Conservation (phyloP, 2,113 vertebrate genomes). For the Sardina pilchardus region DNA sequence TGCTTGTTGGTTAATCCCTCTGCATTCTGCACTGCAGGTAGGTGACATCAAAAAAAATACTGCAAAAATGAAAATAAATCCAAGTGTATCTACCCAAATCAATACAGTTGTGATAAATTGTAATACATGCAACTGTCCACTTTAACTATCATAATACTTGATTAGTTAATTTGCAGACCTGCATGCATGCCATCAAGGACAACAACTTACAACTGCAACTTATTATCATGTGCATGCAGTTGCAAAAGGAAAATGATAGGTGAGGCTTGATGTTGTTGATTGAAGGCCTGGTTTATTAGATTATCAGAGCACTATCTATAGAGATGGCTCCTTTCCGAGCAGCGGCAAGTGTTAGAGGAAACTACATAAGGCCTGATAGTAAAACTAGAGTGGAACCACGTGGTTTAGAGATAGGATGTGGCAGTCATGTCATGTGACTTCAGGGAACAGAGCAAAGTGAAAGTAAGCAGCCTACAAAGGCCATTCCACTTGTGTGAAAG, state of each 20-base stretch:
- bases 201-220: too few relatives aligned
- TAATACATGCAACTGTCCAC: too few relatives aligned
- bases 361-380: not conserved
- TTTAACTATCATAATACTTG: too few relatives aligned
- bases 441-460: constrained; percentile 24
- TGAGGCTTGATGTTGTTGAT: not conserved
- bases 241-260: not conserved
- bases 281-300: not conserved
- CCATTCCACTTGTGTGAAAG: not conserved
- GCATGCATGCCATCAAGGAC: too few relatives aligned
- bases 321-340: not conserved
- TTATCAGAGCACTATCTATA: not conserved
- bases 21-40: not conserved
- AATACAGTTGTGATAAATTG: not conserved
- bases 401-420: not conserved
- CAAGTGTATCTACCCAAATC: not conserved
- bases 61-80: not conserved
- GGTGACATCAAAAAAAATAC: not conserved
- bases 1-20: not conserved
- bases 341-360: constrained; percentile 17
- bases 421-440: constrained; percentile 33
- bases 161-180: too few relatives aligned
- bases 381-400: not conserved
- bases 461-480: constrained; percentile 18
- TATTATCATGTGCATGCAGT: not conserved